Conservation (phyloP, 2,888 invertebrate genomes). For the Pachymerium ferrugineum region DNA sequence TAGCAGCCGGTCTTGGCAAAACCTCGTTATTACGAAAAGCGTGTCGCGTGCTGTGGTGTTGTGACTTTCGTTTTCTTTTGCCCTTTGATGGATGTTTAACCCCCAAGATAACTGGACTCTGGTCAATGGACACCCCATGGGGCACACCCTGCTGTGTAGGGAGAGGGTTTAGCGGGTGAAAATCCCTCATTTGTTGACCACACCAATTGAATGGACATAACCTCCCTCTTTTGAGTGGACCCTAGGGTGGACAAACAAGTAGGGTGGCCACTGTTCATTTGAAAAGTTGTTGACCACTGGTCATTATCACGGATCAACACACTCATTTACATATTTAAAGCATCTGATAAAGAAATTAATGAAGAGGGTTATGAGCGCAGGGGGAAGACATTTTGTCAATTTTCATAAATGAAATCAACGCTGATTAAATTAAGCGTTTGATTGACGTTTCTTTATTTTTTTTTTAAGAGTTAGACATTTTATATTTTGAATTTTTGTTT, state of each 20-base stretch:
- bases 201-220: conserved; percentile 14
- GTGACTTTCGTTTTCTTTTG: background rate
- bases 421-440: background rate
- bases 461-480: background rate
- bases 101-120: background rate
- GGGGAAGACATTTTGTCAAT: background rate
- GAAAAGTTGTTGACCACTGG: conserved; percentile 14
- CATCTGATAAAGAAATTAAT: conserved; percentile 5
- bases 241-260: conserved; percentile 9
- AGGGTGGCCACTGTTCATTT: conserved; percentile 13
- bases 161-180: conserved; percentile 5
- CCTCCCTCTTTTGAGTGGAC: conserved; percentile 1
- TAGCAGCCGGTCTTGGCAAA: background rate
- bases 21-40: background rate
- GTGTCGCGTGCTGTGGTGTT: background rate
- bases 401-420: conserved; percentile 12
- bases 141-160: background rate
- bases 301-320: background rate
- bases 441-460: conserved; percentile 1
- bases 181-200: conserved; percentile 18
- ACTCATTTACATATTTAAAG: background rate
- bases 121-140: background rate
- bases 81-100: background rate
- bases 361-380: conserved; percentile 1
- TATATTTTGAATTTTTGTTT: too few species aligned